Evolutionary conservation across 64 coral and sea anemone genomes (phyloP).

Genomic region (Hydrozoanthus tunicans): DNA sequence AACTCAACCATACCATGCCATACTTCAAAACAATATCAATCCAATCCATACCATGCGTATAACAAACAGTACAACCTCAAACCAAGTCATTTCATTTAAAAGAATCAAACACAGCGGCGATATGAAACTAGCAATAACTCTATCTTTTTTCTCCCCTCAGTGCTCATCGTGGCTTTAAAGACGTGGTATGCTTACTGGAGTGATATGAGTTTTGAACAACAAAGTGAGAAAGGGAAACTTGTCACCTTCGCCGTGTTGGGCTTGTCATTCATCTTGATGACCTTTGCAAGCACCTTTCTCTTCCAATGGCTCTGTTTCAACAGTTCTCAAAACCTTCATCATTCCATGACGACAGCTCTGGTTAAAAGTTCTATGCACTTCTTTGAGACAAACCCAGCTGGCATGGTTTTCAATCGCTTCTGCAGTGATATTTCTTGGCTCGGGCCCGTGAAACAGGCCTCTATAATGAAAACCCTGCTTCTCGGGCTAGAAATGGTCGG

Average conservation of each 20-base stretch:
- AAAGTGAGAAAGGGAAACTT: neutral
- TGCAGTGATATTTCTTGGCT: conserved; percentile 27
- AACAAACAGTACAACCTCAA: too few species aligned
- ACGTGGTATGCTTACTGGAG: conserved; percentile 49
- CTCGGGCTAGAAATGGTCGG: conserved; percentile 25
- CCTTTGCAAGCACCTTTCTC: conserved; percentile 1
- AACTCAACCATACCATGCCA: too few species aligned
- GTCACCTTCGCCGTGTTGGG: neutral
- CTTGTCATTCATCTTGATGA: neutral
- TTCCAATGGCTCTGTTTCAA: conserved; percentile 34
- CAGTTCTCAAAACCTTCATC: conserved; percentile 37
- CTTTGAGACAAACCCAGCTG: conserved; percentile 49
- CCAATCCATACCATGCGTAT: too few species aligned
- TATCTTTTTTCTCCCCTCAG: neutral
- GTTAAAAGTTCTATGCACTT: conserved; percentile 4
- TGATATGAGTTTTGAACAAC: conserved; percentile 25
- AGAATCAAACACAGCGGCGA: too few species aligned
- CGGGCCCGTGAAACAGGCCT: neutral
- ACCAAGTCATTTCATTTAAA: too few species aligned
- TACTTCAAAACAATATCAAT: too few species aligned
- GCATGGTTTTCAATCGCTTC: conserved; percentile 34
- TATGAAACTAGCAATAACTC: neutral
- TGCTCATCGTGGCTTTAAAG: neutral
- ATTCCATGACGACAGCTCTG: neutral
- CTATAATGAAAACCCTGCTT: neutral